Evolutionary conservation across 2,888 invertebrate genomes (phyloP), one percentile per base, ranked within the genome.

Genomic region (Gandaritis pyraliata): DNA sequence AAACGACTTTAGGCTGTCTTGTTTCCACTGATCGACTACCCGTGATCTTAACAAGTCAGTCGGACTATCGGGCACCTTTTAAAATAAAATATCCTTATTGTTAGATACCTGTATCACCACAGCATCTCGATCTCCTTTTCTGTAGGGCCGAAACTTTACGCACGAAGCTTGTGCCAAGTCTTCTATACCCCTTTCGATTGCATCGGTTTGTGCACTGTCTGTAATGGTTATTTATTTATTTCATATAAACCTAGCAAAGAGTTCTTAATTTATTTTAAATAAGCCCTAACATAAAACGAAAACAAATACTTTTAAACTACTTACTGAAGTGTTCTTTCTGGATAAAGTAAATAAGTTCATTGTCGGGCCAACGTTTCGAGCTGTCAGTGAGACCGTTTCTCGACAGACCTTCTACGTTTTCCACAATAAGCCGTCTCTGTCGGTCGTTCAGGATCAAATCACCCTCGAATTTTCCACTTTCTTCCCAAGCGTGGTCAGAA

Each of bases 401-500:
- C 2, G 90, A 82, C 0, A 92, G 78, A 6, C 90, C 91, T 63
- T 90, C 90, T 2, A 92, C 87, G 33, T 87, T 83, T 59, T 87
- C 84, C 0, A 93, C 84, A 33, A 93, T 88, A 52, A 85, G 69
- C n/a, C 86, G 77, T 64, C 92, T 78, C 69, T 93, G 93, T 16
- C 85, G 77, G 18, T 92, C 90, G 58, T 92, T 92, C 7, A 93
- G 80, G 51, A 93, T 84, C 29, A 93, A 81, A 66, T 93, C 93
- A 11, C 93, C 93, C 69, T 93, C 93, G 61, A 93, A 93, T 70
- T 92, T 89, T 7, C 92, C 93, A 65, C 93, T 93, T 38, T 88
- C 86, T 69, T 92, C 92, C 90, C 93, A 93, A 6, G 92, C 89
- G 61, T 92, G 80, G 57, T 90, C 91, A 33, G 87, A 83, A 45